Evolutionary conservation across 2,113 vertebrate species (phyloP).

Genomic region (Oryzias javanicus): DNA sequence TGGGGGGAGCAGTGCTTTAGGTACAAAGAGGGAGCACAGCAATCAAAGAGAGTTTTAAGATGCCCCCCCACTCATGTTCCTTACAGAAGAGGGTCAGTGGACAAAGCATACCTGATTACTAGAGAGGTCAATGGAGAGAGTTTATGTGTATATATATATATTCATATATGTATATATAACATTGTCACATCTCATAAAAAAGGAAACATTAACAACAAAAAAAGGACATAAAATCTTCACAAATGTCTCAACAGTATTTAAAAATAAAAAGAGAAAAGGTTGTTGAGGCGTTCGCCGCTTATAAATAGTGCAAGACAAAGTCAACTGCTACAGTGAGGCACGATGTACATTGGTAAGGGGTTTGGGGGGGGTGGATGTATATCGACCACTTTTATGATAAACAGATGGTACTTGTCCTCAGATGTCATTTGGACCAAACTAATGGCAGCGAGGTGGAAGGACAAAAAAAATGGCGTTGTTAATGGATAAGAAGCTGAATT

Average conservation of each 20-base stretch:
- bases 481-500: constrained; percentile 52
- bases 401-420: constrained; percentile 40
- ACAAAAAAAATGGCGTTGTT: constrained; percentile 51
- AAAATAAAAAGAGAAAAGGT: constrained; percentile 85
- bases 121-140: constrained; percentile 82
- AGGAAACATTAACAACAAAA: constrained; percentile 65
- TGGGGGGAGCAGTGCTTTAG: constrained; percentile 29
- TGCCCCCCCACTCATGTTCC: constrained; percentile 30
- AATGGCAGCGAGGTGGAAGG: constrained; percentile 53
- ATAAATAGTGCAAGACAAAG: constrained; percentile 90
- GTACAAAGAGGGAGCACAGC: constrained; percentile 44
- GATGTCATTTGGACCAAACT: constrained; percentile 32
- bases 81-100: constrained; percentile 26
- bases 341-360: constrained; percentile 58
- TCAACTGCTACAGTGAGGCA: constrained; percentile 88
- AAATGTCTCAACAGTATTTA: constrained; percentile 89
- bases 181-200: constrained; percentile 88
- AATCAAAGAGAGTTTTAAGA: constrained; percentile 34
- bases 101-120: constrained; percentile 81
- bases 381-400: not conserved
- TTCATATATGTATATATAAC: constrained; percentile 49
- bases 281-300: constrained; percentile 87
- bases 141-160: constrained; percentile 61
- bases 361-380: too few species aligned
- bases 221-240: constrained; percentile 89